Evolutionary conservation across 1,140 invertebrate species (phyloP).

Genomic region (Drosophila erecta): DNA sequence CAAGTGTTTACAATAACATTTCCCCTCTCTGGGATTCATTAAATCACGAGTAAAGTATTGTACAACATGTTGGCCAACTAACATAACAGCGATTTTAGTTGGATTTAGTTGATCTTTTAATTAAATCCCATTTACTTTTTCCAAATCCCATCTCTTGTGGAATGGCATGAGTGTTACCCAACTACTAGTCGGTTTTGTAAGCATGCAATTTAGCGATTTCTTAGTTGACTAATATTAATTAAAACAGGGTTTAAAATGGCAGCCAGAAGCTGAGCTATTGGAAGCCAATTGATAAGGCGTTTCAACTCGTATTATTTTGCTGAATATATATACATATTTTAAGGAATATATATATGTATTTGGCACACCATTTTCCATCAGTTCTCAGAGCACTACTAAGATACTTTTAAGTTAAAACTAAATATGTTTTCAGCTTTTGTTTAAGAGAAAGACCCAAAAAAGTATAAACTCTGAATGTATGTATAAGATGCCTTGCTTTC

Average conservation of each 20-base stretch:
- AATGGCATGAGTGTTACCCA: constrained; percentile 20
- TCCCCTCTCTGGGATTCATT: constrained; percentile 1
- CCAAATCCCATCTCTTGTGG: constrained; percentile 16
- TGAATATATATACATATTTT: too few relatives aligned
- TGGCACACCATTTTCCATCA: not conserved
- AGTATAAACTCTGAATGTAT: constrained; percentile 8
- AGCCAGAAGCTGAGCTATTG: not conserved
- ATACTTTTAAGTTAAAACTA: constrained; percentile 35
- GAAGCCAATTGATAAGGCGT: not conserved
- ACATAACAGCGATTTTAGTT: constrained; percentile 35
- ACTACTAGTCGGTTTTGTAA: constrained; percentile 5
- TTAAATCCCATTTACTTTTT: constrained; percentile 15
- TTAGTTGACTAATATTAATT: not conserved
- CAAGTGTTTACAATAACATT: constrained; percentile 25
- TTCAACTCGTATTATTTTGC: not conserved
- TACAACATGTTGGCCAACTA: constrained; percentile 12
- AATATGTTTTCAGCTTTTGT: constrained; percentile 17
- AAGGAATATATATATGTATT: not conserved
- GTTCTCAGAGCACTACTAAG: constrained; percentile 16
- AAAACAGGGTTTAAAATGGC: too few relatives aligned
- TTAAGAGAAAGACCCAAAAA: not conserved
- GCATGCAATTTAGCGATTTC: constrained; percentile 24
- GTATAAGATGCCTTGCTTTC: constrained; percentile 44
- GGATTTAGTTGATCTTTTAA: constrained; percentile 31
- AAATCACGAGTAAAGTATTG: constrained; percentile 11